These are phyloP conservation scores for Aporophyla lueneburgensis DNA, from an alignment of 2,888 invertebrate genomes.

Conservation along the genomic window DNA sequence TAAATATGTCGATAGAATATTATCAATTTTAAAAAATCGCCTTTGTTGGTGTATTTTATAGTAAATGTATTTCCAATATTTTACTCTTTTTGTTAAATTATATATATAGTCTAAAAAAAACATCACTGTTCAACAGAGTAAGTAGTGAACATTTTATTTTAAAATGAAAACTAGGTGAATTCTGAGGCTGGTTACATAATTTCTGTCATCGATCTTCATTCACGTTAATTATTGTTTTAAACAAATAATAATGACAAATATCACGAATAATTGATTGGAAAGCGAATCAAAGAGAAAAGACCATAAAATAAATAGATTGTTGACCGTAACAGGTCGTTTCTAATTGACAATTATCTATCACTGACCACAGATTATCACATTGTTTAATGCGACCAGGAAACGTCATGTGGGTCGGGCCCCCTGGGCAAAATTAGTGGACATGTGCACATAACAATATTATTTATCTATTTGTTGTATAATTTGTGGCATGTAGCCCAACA, in stretches of 20 bases:
- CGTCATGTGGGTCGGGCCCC: slow-evolving; percentile 11
- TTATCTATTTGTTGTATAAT: slow-evolving; percentile 38
- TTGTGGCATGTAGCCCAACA: slow-evolving; percentile 30
- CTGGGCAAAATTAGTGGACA: slow-evolving; percentile 17
- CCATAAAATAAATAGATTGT: slow-evolving; percentile 35
- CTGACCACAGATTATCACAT: slow-evolving; percentile 11
- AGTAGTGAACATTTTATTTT: not conserved
- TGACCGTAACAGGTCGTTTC: slow-evolving; percentile 44
- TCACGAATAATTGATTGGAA: slow-evolving; percentile 52
- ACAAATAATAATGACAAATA: slow-evolving; percentile 43
- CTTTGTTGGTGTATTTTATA: slow-evolving; percentile 16
- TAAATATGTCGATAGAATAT: slow-evolving; percentile 14
- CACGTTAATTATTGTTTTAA: slow-evolving; percentile 34
- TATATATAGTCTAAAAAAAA: not conserved
- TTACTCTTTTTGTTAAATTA: not conserved
- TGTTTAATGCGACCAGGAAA: slow-evolving; percentile 39
- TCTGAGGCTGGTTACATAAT: slow-evolving; percentile 20
- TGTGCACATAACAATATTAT: slow-evolving; percentile 17
- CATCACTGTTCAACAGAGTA: not conserved
- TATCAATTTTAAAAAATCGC: not conserved
- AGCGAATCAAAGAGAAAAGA: slow-evolving; percentile 54
- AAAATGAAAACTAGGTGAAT: not conserved
- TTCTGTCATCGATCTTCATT: slow-evolving; percentile 5
- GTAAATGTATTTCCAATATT: not conserved
- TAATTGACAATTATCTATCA: slow-evolving; percentile 41